Percentiles rank a stretch among this genome's conserved stretches.
Conservation (phyloP, 1,140 invertebrate species). For the Trinorchestia longiramus region DNA sequence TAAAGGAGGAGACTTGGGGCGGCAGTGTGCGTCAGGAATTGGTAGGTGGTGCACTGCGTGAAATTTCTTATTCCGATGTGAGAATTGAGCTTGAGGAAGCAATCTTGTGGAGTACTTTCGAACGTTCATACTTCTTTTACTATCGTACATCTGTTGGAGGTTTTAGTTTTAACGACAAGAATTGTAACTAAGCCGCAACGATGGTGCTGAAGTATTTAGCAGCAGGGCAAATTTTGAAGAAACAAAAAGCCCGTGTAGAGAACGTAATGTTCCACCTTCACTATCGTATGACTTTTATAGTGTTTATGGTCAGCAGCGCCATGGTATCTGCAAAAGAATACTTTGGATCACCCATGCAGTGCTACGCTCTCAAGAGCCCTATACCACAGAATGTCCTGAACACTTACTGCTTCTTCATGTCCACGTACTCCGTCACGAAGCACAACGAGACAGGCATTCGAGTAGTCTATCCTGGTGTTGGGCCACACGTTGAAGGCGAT, state of each 20-base stretch:
- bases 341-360: conserved; percentile 73
- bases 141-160: not conserved
- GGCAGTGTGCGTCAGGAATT: not conserved
- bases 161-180: not conserved
- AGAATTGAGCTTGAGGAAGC: not conserved
- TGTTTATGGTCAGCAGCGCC: conserved; percentile 73
- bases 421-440: conserved; percentile 68
- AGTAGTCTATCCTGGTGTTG: conserved; percentile 68
- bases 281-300: conserved; percentile 72
- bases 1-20: not conserved
- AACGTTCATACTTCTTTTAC: not conserved
- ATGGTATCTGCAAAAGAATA: conserved; percentile 73
- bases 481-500: conserved; percentile 71
- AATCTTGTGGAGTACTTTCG: not conserved
- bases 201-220: conserved; percentile 61
- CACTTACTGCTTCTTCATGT: conserved; percentile 71
- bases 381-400: conserved; percentile 71
- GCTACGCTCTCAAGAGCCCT: conserved; percentile 68
- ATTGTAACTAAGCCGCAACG: not conserved
- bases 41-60: not conserved
- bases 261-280: conserved; percentile 73
- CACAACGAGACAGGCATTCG: conserved; percentile 40
- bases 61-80: not conserved
- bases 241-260: conserved; percentile 70
- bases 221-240: conserved; percentile 34